Evolutionary conservation across 2,113 vertebrate species (phyloP).

Genomic region (Chamaetylas fuelleborni): DNA sequence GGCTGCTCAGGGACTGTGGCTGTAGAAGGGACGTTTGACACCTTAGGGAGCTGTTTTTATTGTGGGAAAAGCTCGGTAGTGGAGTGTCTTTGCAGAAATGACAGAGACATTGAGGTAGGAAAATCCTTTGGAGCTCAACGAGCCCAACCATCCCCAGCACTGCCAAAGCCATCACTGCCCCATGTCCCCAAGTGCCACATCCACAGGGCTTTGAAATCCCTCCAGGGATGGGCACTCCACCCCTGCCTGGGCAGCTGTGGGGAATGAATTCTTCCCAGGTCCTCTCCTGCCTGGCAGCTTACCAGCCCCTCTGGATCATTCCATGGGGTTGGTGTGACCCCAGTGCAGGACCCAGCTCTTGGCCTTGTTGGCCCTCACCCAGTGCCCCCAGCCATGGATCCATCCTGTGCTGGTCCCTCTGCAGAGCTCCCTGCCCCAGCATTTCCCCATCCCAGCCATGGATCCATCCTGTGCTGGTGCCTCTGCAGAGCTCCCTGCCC

Average conservation of each 20-base stretch:
- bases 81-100: neutral
- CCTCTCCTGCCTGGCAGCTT: neutral
- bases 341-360: neutral
- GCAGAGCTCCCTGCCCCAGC: too few species aligned
- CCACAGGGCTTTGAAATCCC: neutral
- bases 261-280: neutral
- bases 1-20: neutral
- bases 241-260: neutral
- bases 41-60: neutral
- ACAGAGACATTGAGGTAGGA: neutral
- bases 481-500: too few species aligned
- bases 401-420: too few species aligned
- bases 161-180: neutral
- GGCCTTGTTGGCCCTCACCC: neutral
- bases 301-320: fast-evolving
- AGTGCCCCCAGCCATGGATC: too few species aligned
- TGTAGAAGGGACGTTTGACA: fast-evolving
- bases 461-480: too few species aligned
- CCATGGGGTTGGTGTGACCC: neutral
- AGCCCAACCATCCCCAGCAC: neutral
- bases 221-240: too few species aligned
- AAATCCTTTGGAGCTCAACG: neutral
- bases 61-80: fast-evolving
- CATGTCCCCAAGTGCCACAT: neutral
- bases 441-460: neutral